Evolutionary conservation across 2,113 vertebrate species (phyloP), one percentile per base, ranked within the genome.

Genomic region (Hemiscyllium ocellatum): DNA sequence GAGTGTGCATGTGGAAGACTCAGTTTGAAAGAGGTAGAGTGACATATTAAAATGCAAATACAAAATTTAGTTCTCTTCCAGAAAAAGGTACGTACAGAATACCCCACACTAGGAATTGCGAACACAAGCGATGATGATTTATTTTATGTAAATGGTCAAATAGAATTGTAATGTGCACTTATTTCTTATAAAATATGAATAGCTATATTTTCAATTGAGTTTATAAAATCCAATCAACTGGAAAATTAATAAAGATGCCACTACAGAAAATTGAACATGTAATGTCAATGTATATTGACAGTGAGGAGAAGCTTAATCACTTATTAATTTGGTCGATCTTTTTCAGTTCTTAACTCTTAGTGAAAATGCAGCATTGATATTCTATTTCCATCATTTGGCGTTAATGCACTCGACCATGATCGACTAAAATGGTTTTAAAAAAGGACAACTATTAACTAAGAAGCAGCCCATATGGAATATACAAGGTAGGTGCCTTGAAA

Each of bases 161-260:
- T 24, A 65, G 80, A 66, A 37, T 20, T 22, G n/a, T 37, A 65
- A 66, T 22, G 3, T 61, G 33, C 19, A 22, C 19, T 93, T 66
- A 66, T 66, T 93, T n/a, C 19, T n/a, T 33, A 37, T 93, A 8
- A 93, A 93, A 93, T 93, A 93, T 93, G 7, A 91, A 83, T 47
- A 83, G 68, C 26, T 93, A 37, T 22, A 19, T 66, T 20, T 66
- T 37, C 61, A 66, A 91, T 68, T 19, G 17, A 68, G 33, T 93
- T 66, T 10, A 37, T 93, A 68, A 68, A 66, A 93, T 93, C 33
- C 33, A 93, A 93, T 66, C 33, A 93, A 66, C 89, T 66, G 33
- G n/a, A 37, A 93, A 66, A 7, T 42, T 66, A 56, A 26, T 87
- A n/a, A 61, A 12, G 33, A 66, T 6, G 61, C 37, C 20, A 66